Base-by-base conservation (phyloP, 2,113 vertebrate species). In the Sceloporus undulatus region DNA sequence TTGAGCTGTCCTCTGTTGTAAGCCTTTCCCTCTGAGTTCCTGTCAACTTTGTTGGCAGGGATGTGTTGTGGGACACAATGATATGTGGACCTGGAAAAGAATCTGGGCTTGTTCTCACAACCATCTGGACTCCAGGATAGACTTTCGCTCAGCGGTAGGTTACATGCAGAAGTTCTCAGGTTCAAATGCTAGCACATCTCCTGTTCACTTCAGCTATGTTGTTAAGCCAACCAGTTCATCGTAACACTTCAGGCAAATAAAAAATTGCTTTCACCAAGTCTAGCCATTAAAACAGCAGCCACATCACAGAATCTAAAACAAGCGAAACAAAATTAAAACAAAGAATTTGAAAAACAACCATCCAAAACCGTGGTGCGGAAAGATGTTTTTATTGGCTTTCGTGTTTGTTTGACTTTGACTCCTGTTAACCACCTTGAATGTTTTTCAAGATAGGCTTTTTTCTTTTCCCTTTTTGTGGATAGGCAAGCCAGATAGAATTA, bases 1-100 rank as follows among this genome's bases (percentile, higher is more conserved):
- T 96, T 94, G 91, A 71, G 90, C 94, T 93, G 92, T 96, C 93
- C 95, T 93, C 76, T 79, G 87, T 2, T 87, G 90, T 52, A 92
- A 96, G 91, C 91, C 82, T 91, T 92, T 88, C 87, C 92, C 89
- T 92, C 92, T 94, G 95, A 96, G 92, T 83, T 19, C 88, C 89
- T 85, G 94, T 96, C 96, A 95, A 85, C 92, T 21, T 19, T n/a
- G 78, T 95, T 95, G 95, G 95, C 92, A 94, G 94, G 95, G 94
- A 94, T 94, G 92, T 95, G 13, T 62, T 62, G 59, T 14, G 59
- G 13, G 25, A 94, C 92, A 52, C 1, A 84, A 92, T 93, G 9
- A 83, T 85, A 48, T 0, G 0, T 34, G 10, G 73, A 38, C 38
- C 89, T 89, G 91, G 89, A 90, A 91, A 85, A 88, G 91, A 62